These are phyloP conservation scores for Eupleurogrammus muticus DNA, from an alignment of 2,797 vertebrate genomes.

Conservation along the genomic window DNA sequence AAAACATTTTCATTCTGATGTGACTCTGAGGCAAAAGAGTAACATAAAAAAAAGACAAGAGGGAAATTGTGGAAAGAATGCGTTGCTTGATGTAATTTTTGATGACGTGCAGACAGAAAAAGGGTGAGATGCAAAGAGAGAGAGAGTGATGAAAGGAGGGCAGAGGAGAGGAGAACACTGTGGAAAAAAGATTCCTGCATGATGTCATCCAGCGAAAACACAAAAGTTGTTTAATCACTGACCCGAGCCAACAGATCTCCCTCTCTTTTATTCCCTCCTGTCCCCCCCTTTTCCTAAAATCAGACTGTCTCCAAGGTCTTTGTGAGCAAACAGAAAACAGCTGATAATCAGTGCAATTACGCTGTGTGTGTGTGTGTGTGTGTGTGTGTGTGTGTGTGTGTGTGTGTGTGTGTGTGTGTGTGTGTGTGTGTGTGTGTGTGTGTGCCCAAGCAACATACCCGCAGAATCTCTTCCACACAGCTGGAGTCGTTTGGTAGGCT, in stretches of 20 bases:
- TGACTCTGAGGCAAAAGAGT: slow-evolving; percentile 20
- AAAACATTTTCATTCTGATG: slow-evolving; percentile 51
- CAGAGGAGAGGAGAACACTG: slow-evolving; percentile 17
- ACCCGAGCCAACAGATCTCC: slow-evolving; percentile 54
- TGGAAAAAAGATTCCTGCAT: slow-evolving; percentile 62
- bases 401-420: slow-evolving; percentile 55
- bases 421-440: slow-evolving; percentile 48
- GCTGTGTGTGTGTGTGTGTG: slow-evolving; percentile 2
- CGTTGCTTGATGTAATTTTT: slow-evolving; percentile 36
- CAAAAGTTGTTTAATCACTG: slow-evolving; percentile 61
- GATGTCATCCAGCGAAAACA: slow-evolving; percentile 57
- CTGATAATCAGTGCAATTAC: slow-evolving; percentile 74
- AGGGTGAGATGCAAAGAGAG: slow-evolving; percentile 2
- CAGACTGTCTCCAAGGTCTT: slow-evolving; percentile 53
- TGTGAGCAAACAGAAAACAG: slow-evolving; percentile 73
- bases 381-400: slow-evolving; percentile 42
- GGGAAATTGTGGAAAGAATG: slow-evolving; percentile 19
- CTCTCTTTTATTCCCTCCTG: slow-evolving; percentile 26
- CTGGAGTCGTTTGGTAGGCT: slow-evolving; percentile 93
- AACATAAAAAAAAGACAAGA: slow-evolving; percentile 16
- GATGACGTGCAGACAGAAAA: slow-evolving; percentile 43
- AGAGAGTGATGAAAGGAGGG: slow-evolving; percentile 17
- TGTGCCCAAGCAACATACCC: slow-evolving; percentile 88
- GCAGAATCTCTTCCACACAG: slow-evolving; percentile 97
- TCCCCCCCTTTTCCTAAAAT: slow-evolving; percentile 42